Percentiles rank a stretch among this genome's conserved stretches.
Evolutionary conservation across 2,888 invertebrate genomes (phyloP).

Genomic region (Cepaea hortensis): DNA sequence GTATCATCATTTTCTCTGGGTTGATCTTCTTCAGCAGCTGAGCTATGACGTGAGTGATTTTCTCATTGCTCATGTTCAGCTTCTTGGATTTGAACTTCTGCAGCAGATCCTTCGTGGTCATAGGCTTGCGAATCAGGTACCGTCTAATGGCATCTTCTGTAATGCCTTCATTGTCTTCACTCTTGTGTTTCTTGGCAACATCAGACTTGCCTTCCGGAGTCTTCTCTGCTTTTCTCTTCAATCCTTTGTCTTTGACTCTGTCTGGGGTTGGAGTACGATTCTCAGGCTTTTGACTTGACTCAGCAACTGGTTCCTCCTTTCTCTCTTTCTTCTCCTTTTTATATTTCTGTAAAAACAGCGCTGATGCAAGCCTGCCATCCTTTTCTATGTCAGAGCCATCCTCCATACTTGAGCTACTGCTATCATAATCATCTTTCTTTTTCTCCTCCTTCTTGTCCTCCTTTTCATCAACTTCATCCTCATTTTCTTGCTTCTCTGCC

Average conservation of each 20-base stretch:
- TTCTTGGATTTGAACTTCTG: conserved; percentile 97
- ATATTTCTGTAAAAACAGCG: conserved; percentile 74
- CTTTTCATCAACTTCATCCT: conserved; percentile 61
- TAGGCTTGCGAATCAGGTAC: conserved; percentile 95
- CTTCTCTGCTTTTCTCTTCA: conserved; percentile 67
- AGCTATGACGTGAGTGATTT: conserved; percentile 94
- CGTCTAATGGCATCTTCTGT: conserved; percentile 95
- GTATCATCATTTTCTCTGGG: conserved; percentile 92
- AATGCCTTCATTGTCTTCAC: conserved; percentile 78
- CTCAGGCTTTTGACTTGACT: conserved; percentile 53
- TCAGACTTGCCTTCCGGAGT: conserved; percentile 63
- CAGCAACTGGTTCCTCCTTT: conserved; percentile 55
- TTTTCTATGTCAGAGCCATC: conserved; percentile 77
- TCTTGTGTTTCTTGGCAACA: conserved; percentile 63
- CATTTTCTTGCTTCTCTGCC: conserved; percentile 79
- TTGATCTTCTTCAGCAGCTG: conserved; percentile 95
- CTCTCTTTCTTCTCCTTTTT: conserved; percentile 54
- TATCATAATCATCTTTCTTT: conserved; percentile 65
- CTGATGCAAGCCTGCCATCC: conserved; percentile 73
- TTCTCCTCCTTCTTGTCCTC: conserved; percentile 55
- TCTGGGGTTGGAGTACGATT: conserved; percentile 41
- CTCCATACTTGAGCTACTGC: conserved; percentile 72
- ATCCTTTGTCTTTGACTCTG: conserved; percentile 51
- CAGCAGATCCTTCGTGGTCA: conserved; percentile 96
- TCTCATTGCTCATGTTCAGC: conserved; percentile 91